Conservation (phyloP, 2,113 vertebrate genomes). For the Pristiophorus japonicus region DNA sequence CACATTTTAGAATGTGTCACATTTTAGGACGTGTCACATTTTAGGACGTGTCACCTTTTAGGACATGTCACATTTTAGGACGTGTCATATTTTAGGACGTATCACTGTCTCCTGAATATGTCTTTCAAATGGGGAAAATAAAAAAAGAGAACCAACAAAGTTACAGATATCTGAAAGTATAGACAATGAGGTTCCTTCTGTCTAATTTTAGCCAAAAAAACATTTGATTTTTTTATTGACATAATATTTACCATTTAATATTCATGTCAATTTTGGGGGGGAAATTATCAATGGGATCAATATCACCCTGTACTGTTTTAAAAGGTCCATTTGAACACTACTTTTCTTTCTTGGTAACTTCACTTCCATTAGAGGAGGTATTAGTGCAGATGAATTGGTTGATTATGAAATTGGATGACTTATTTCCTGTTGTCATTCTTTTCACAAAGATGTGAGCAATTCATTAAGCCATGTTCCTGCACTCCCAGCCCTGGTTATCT, state of each 20-base stretch:
- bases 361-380: neutral
- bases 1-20: too few relatives aligned
- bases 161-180: neutral
- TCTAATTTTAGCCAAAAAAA: neutral
- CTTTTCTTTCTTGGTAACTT: neutral
- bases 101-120: neutral
- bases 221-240: neutral
- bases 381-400: constrained; percentile 17
- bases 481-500: neutral
- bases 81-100: too few relatives aligned
- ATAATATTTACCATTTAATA: neutral
- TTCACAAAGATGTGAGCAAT: neutral
- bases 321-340: neutral
- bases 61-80: too few relatives aligned
- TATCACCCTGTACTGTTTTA: neutral
- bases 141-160: neutral
- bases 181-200: neutral
- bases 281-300: neutral
- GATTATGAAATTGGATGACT: neutral
- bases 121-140: neutral
- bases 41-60: too few relatives aligned
- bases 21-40: too few relatives aligned
- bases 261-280: neutral
- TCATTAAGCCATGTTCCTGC: neutral
- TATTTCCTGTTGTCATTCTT: constrained; percentile 7